Evolutionary conservation across 2,113 vertebrate genomes (phyloP).

Genomic region (Triplophysa dalaica): DNA sequence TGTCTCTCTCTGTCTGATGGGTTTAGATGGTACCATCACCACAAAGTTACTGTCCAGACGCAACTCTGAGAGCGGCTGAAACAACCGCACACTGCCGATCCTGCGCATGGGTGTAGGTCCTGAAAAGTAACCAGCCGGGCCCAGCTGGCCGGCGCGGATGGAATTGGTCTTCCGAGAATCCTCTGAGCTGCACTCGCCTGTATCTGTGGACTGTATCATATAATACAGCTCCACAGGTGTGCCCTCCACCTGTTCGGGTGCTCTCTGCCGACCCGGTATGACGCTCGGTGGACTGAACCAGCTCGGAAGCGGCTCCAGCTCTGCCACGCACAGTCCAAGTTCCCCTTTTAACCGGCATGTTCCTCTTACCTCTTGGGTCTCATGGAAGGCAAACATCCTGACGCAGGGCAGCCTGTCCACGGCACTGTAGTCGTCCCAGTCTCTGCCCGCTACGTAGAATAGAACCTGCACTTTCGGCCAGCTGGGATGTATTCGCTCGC

Average conservation of each 20-base stretch:
- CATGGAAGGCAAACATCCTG: slow-evolving; percentile 86
- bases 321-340: slow-evolving; percentile 86
- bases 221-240: slow-evolving; percentile 93
- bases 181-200: slow-evolving; percentile 77
- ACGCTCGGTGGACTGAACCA: slow-evolving; percentile 83
- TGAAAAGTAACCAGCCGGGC: slow-evolving; percentile 66
- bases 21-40: slow-evolving; percentile 86
- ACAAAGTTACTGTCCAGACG: slow-evolving; percentile 82
- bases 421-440: slow-evolving; percentile 84
- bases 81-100: slow-evolving; percentile 83
- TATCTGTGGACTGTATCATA: slow-evolving; percentile 74
- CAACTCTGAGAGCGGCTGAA: slow-evolving; percentile 79
- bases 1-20: slow-evolving; percentile 84
- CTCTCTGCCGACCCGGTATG: slow-evolving; percentile 78
- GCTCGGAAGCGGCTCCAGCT: slow-evolving; percentile 81
- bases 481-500: slow-evolving; percentile 78
- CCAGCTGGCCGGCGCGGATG: slow-evolving; percentile 73
- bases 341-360: slow-evolving; percentile 82
- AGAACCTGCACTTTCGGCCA: slow-evolving; percentile 88
- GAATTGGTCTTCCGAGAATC: slow-evolving; percentile 79
- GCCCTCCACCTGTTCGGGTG: slow-evolving; percentile 71
- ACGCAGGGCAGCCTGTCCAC: slow-evolving; percentile 84
- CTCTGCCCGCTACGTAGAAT: slow-evolving; percentile 85
- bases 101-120: slow-evolving; percentile 81
- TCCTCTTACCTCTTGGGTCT: slow-evolving; percentile 86